These are phyloP conservation scores for Gonioctena quinquepunctata DNA, from an alignment of 1,140 invertebrate species.

Conservation along the genomic window DNA sequence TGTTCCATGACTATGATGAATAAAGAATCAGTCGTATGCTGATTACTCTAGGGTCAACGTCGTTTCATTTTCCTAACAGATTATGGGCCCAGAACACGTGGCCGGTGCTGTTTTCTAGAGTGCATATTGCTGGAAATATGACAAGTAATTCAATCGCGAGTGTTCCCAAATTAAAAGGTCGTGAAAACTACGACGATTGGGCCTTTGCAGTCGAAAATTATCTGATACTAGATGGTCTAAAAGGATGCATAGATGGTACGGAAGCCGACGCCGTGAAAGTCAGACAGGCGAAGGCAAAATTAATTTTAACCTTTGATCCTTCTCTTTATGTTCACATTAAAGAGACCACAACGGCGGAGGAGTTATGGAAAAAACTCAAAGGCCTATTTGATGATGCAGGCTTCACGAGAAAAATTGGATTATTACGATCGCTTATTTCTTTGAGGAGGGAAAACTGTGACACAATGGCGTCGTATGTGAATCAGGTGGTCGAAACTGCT, in stretches of 20 bases:
- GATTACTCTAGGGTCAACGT: too few relatives aligned
- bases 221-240: background rate
- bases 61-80: too few relatives aligned
- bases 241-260: slow-evolving; percentile 15
- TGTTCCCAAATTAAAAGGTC: background rate
- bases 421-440: slow-evolving; percentile 32
- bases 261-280: background rate
- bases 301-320: slow-evolving; percentile 46
- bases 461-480: slow-evolving; percentile 33
- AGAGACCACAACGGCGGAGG: slow-evolving; percentile 32
- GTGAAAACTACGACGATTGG: slow-evolving; percentile 41
- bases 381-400: slow-evolving; percentile 25
- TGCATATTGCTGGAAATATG: too few relatives aligned
- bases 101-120: background rate
- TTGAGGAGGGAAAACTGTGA: slow-evolving; percentile 28
- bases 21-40: too few relatives aligned
- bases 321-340: slow-evolving; percentile 47
- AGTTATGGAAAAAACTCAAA: slow-evolving; percentile 43
- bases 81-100: background rate
- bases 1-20: too few relatives aligned
- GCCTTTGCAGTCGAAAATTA: background rate
- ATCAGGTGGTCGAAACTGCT: slow-evolving; percentile 30
- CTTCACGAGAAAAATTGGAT: slow-evolving; percentile 20
- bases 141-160: slow-evolving; percentile 25
- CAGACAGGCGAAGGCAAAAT: slow-evolving; percentile 17